Evolutionary conservation across 2,113 vertebrate species (phyloP), one percentile per base, ranked within the genome.

Genomic region (Actenoides lindsayi): DNA sequence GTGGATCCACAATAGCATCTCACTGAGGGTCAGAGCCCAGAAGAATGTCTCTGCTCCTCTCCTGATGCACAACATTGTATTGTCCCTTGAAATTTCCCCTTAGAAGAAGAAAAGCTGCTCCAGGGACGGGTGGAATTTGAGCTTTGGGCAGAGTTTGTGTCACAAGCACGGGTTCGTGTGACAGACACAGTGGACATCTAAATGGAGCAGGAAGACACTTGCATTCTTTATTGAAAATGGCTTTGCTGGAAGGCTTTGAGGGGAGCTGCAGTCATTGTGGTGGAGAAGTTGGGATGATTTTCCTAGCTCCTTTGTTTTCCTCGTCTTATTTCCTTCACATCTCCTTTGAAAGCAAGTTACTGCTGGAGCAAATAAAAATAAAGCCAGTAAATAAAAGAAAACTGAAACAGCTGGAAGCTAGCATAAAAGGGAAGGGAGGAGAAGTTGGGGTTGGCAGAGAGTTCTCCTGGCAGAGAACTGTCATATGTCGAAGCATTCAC

Each of bases 331-430:
- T 84, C 65, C 7, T 89, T 41, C 48, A 14, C 2, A 1, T 76
- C 62, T 68, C 53, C 60, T 94, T 94, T 89, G 81, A 91, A 87
- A 93, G 67, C 27, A 33, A 90, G 31, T 84, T 71, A 44, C 78
- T 87, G 64, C 65, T 94, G 83, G 73, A 95, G 78, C 6, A 37
- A 89, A 71, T 78, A 71, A 67, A 89, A 91, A 91, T 59, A 76
- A 95, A 91, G 65, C 50, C 75, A 76, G 62, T 85, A 93, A 94
- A 91, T 91, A 82, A 82, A 75, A 84, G 77, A 63, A 89, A 91
- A 51, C 39, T 2, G 48, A 67, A 96, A 35, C 95, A 96, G 89
- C 81, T 95, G 94, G 87, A 85, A 89, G 70, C 21, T 21, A 82
- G 53, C 69, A 35, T 91, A 15, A 82, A 91, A 93, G 53, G 68